A percentile compares a stretch with the other conserved stretches of the same genome.
Evolutionary conservation across 1,140 invertebrate species (phyloP).

Genomic region (Tetranychus cinnabarinus): DNA sequence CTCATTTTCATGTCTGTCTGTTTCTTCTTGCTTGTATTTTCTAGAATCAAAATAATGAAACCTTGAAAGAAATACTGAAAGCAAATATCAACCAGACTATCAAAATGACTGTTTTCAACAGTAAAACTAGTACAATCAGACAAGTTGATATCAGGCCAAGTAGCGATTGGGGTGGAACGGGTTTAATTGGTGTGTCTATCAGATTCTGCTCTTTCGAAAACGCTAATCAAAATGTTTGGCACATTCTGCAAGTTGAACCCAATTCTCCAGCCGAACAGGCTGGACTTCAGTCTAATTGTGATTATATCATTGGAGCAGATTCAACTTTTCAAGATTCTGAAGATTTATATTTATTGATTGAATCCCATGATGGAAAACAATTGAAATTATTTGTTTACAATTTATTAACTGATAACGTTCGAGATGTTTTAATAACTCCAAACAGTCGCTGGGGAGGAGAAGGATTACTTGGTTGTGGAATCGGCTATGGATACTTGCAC

Average conservation of each 20-base stretch:
- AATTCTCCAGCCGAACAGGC: constrained; percentile 80
- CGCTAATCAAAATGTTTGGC: constrained; percentile 99
- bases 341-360: constrained; percentile 89
- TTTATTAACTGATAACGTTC: constrained; percentile 65
- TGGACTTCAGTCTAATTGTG: constrained; percentile 65
- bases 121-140: constrained; percentile 80
- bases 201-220: constrained; percentile 98
- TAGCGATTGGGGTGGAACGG: constrained; percentile 63
- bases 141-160: constrained; percentile 72
- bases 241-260: constrained; percentile 83
- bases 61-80: constrained; percentile 77
- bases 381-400: constrained; percentile 99
- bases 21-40: constrained; percentile 8
- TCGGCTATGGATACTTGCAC: constrained; percentile 94
- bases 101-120: constrained; percentile 82
- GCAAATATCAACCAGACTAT: constrained; percentile 65
- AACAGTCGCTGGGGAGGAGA: constrained; percentile 83
- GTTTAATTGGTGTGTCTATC: constrained; percentile 88
- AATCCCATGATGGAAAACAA: constrained; percentile 79
- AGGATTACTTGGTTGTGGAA: constrained; percentile 76
- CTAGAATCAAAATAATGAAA: constrained; percentile 91
- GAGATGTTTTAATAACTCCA: constrained; percentile 57
- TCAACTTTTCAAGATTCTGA: constrained; percentile 86
- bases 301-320: constrained; percentile 97
- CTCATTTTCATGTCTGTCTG: too few relatives aligned